Conservation (phyloP, 2,888 invertebrate genomes). For the Drosophila monieri region DNA sequence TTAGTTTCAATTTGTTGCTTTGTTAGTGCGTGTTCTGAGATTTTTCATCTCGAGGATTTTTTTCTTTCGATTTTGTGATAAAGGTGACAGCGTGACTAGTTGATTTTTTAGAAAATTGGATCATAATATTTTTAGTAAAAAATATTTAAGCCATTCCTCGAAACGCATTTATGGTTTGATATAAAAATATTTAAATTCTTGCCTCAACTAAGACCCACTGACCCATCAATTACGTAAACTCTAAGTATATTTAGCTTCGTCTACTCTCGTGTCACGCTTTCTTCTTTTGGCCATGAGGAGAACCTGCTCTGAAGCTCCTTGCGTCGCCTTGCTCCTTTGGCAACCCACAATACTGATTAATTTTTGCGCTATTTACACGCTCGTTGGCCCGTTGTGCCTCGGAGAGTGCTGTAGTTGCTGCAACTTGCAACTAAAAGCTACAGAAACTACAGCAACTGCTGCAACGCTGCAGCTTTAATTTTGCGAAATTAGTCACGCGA, state of each 20-base stretch:
- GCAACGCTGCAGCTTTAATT: slow-evolving; percentile 66
- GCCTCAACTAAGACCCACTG: no score
- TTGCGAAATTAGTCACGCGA: slow-evolving; percentile 80
- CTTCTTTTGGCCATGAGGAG: slow-evolving; percentile 16
- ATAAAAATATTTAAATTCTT: no score
- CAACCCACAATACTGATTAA: slow-evolving; percentile 71
- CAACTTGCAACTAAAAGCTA: slow-evolving; percentile 12
- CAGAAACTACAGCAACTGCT: slow-evolving; percentile 1
- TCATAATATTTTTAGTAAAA: neutral
- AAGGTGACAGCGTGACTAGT: slow-evolving; percentile 36
- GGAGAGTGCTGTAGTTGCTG: slow-evolving; percentile 30
- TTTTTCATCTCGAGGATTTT: slow-evolving; percentile 63
- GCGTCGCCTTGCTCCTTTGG: slow-evolving; percentile 8
- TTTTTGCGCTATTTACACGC: slow-evolving; percentile 81
- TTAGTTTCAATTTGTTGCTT: slow-evolving; percentile 83
- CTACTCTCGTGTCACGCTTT: slow-evolving; percentile 33
- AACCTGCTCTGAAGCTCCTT: slow-evolving; percentile 35
- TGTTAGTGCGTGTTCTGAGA: slow-evolving; percentile 75
- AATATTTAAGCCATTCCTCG: no score
- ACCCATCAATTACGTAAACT: no score
- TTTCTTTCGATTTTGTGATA: slow-evolving; percentile 13
- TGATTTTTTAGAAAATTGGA: neutral
- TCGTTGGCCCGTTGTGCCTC: slow-evolving; percentile 59
- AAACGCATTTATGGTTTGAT: no score
- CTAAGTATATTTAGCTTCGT: neutral